Conservation (phyloP, 2,888 invertebrate species). For the Pristionchus mayeri region DNA sequence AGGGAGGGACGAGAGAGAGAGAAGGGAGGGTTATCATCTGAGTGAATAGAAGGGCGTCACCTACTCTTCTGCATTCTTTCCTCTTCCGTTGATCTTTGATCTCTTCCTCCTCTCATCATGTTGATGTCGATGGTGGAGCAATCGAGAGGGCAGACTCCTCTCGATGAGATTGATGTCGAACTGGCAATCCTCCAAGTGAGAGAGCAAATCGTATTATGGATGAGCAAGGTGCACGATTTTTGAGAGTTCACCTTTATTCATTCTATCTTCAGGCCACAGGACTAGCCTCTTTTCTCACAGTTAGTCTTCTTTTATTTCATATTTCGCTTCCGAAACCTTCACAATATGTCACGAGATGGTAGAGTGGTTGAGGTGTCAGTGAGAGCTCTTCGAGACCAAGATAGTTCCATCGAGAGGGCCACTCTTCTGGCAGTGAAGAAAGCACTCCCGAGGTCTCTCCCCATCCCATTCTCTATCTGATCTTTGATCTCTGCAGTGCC, state of each 20-base stretch:
- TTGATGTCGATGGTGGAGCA: neutral
- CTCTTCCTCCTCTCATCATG: neutral
- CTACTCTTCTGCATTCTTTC: neutral
- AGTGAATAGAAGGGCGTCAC: neutral
- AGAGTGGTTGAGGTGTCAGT: neutral
- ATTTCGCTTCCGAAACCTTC: neutral
- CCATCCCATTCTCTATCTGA: neutral
- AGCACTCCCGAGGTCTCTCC: neutral
- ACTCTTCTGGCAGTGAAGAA: neutral
- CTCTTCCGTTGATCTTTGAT: neutral
- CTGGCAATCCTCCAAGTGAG: neutral
- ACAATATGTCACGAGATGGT: too few relatives aligned
- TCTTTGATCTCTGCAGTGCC: constrained; percentile 13
- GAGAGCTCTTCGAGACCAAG: neutral
- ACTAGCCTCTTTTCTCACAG: neutral
- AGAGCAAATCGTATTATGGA: constrained; percentile 2
- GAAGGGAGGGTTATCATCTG: constrained; percentile 8
- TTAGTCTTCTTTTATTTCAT: neutral
- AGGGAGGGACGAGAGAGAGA: constrained; percentile 11
- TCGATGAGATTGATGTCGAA: neutral
- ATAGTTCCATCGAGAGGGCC: neutral
- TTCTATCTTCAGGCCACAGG: neutral
- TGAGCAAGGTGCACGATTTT: neutral
- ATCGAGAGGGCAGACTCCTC: neutral
- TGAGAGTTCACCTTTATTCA: too few relatives aligned